Conservation (phyloP, 2,888 invertebrate genomes). For the Phorcus lineatus region DNA sequence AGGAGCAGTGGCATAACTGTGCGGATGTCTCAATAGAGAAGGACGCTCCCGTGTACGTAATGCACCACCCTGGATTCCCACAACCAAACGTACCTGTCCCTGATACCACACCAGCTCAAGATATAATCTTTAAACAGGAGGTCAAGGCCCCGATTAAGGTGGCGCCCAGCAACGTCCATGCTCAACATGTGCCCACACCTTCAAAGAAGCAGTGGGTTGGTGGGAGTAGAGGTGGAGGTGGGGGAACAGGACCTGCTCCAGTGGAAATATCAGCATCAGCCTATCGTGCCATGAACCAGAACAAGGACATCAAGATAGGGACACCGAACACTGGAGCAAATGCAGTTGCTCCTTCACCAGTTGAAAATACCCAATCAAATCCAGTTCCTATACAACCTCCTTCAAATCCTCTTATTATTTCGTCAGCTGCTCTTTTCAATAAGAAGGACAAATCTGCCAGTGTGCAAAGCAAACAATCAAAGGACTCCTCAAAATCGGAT, state of each 20-base stretch:
- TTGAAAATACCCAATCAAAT: no score
- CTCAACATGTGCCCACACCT: no score
- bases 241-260: background rate
- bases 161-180: no score
- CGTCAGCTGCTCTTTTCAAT: background rate
- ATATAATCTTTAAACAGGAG: background rate
- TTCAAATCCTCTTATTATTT: background rate
- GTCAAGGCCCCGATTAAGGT: background rate
- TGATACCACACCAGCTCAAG: background rate
- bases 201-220: no score
- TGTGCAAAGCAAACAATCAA: no score
- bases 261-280: background rate
- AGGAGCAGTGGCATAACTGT: conserved; percentile 17
- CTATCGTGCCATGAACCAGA: background rate
- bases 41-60: background rate
- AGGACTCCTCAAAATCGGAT: background rate
- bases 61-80: background rate
- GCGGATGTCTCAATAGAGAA: conserved; percentile 8
- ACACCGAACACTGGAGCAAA: no score
- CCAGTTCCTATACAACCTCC: background rate
- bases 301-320: no score
- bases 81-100: background rate
- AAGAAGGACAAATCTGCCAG: background rate
- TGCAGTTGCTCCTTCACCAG: background rate
- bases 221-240: background rate